Base-by-base conservation (phyloP, 2,797 vertebrate species). In the Synanceia verrucosa region DNA sequence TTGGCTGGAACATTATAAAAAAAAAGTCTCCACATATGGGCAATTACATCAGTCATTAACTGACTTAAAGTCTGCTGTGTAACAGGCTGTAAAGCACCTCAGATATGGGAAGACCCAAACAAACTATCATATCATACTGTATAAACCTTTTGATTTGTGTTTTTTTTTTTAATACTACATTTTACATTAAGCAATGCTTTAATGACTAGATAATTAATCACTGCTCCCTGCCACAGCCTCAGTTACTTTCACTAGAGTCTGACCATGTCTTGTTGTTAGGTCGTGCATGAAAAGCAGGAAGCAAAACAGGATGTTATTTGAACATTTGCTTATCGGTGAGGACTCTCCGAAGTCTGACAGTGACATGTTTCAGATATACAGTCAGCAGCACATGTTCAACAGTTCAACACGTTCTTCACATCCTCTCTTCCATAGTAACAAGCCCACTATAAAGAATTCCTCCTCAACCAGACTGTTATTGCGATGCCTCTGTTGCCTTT, bases 341-440 rank as follows among this genome's bases (percentile, higher is more conserved):
- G 48, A 80, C 78, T 63, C 69, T 86, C 71, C 74, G n/a, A n/a
- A 79, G 67, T 79, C 86, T 84, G 95, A 86, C 74, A 78, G 70
- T 48, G 65, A 72, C 74, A 76, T 65, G 84, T 65, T 73, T 67
- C 56, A 77, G 74, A 78, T 75, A 72, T 29, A 70, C 60, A 50
- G 66, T 36, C 9, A 34, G 13, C 52, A 75, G 78, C 86, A 81
- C 57, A 70, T 77, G 71, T 81, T 79, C 58, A 73, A 65, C 59
- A 73, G 63, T 59, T 78, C 57, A 65, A 86, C 78, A 86, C 70
- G 79, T 71, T 74, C 74, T 78, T 76, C 50, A 48, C 68, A 74
- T 80, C 71, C 70, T 72, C 73, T 55, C 69, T 31, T 70, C 62
- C 48, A 69, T 74, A 68, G 82, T 53, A 74, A 81, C 70, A 76